Conservation (phyloP, 2,888 invertebrate species). For the Bembecia ichneumoniformis region DNA sequence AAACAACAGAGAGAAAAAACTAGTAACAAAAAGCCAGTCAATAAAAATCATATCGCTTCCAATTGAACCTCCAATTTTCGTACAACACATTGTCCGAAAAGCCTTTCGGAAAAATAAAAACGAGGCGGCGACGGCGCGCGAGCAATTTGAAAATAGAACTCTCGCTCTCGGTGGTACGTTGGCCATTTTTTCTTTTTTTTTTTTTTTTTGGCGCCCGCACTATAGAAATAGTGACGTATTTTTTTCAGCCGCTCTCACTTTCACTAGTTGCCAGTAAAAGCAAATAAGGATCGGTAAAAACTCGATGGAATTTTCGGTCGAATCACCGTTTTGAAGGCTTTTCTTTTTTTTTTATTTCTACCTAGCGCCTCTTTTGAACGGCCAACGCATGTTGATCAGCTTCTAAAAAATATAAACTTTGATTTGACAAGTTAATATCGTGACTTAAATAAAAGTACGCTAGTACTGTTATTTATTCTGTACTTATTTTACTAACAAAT, state of each 20-base stretch:
- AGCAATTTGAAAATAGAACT: conserved; percentile 62
- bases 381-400: not conserved
- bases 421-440: too few species aligned
- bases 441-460: too few species aligned
- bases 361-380: not conserved
- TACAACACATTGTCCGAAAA: conserved; percentile 20
- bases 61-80: not conserved
- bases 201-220: conserved; percentile 50
- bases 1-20: not conserved
- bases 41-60: not conserved
- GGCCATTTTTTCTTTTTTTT: conserved; percentile 32
- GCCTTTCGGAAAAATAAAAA: conserved; percentile 9
- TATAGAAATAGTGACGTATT: conserved; percentile 68
- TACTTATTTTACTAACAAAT: too few species aligned
- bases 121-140: conserved; percentile 27
- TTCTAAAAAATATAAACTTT: not conserved
- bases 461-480: too few species aligned
- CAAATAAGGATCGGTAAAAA: conserved; percentile 65
- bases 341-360: not conserved
- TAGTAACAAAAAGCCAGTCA: not conserved
- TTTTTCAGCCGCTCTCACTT: conserved; percentile 56
- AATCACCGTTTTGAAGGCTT: not conserved
- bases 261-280: conserved; percentile 59
- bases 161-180: conserved; percentile 47
- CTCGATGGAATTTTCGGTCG: conserved; percentile 41